Evolutionary conservation across 2,797 vertebrate species (phyloP).

Genomic region (Austrolebias charrua): DNA sequence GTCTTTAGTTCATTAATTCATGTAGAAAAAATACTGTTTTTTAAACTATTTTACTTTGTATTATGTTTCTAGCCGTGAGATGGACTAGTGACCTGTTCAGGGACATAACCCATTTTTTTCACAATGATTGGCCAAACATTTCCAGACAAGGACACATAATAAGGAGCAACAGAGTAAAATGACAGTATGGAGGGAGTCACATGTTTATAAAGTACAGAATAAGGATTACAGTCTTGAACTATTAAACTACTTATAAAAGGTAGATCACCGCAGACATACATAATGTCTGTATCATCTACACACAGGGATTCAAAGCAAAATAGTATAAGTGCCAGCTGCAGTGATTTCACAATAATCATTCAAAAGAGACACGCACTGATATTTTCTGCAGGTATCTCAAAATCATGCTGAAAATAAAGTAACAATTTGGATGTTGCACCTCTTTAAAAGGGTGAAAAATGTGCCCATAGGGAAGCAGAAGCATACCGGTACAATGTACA

Average conservation of each 20-base stretch:
- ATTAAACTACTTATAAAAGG: not conserved
- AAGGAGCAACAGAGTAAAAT: not conserved
- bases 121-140: not conserved
- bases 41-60: no score
- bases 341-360: slow-evolving; percentile 2
- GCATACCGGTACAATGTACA: not conserved
- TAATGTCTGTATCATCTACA: not conserved
- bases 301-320: not conserved
- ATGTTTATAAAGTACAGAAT: not conserved
- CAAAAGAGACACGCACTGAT: not conserved
- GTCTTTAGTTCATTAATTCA: no score
- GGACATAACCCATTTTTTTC: no score
- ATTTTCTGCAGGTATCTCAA: not conserved
- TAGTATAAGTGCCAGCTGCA: not conserved
- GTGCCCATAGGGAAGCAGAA: slow-evolving; percentile 1
- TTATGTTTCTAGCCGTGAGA: no score
- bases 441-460: slow-evolving; percentile 12
- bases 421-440: not conserved
- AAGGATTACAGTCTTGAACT: slow-evolving; percentile 1
- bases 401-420: slow-evolving; percentile 8
- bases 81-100: no score
- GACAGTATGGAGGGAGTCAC: not conserved
- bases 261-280: not conserved
- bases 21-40: no score
- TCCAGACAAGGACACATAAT: not conserved